Base-by-base conservation (phyloP, 1,140 invertebrate genomes). In the Hyles vespertilio region DNA sequence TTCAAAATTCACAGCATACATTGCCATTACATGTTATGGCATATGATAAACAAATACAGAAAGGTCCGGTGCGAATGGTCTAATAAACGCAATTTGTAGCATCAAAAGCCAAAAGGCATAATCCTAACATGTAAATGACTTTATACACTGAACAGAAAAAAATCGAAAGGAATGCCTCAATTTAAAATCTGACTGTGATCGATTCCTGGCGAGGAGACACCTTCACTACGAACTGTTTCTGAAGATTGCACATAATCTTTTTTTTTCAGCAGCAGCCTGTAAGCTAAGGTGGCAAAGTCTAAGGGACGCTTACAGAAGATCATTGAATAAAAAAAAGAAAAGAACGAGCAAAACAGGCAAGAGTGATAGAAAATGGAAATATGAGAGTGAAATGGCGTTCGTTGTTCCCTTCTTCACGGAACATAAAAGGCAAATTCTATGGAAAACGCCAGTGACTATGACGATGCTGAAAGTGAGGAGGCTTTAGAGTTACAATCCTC, bases 361-460 rank as follows among this genome's bases (percentile, higher is more conserved):
- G 69, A 32, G 62, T 63, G 2, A 67, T 68, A 22, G 74, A 74
- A 45, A 43, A 55, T 73, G 70, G 70, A 77, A 75, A 49, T 77
- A 72, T 40, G 74, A 77, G 46, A 46, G 64, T 33, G 71, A 77
- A 61, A 77, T 74, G 72, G 10, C 69, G 4, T 77, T 77, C 32
- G 11, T 50, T 2, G 8, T 32, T 22, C 22, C 48, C 5, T 72
- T 67, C 56, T 65, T 72, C 45, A 12, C 63, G 0, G 60, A 63
- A 50, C 66, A 40, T 60, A 71, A 65, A 65, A 49, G 56, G 56
- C 32, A 40, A 63, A 73, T 10, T 54, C 55, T 52, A 45, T 61
- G 10, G 69, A 67, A 11, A 1, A 61, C n/a, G 53, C 53, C 57
- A 72, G 63, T 43, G 70, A 68, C 22, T 62, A 67, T 46, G 64